Evolutionary conservation across 1,140 invertebrate genomes (phyloP).

Genomic region (Rhysida immarginata): DNA sequence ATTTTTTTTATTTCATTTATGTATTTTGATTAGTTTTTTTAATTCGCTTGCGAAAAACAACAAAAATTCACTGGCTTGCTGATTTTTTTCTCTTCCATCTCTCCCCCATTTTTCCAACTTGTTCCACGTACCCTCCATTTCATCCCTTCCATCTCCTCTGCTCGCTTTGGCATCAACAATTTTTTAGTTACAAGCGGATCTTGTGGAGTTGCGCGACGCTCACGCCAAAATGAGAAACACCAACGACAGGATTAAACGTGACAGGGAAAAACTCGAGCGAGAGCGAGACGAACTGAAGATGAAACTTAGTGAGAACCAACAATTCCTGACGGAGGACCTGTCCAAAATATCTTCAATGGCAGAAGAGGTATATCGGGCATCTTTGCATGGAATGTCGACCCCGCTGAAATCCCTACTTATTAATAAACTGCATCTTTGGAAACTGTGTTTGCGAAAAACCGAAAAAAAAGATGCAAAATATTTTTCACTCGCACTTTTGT

Average conservation of each 20-base stretch:
- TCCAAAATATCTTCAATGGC: background rate
- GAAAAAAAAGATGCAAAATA: no score
- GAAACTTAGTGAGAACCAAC: constrained; percentile 5
- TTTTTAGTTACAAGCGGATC: constrained; percentile 61
- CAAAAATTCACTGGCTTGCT: no score
- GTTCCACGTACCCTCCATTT: no score
- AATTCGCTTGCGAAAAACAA: background rate
- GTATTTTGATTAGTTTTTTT: background rate
- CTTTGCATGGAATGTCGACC: no score
- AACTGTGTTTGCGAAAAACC: no score
- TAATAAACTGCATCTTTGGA: no score
- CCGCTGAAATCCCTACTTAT: no score
- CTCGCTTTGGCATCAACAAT: no score
- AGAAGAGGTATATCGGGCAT: constrained; percentile 5
- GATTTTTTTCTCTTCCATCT: no score
- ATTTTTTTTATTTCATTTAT: background rate
- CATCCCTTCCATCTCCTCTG: no score
- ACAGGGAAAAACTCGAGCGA: constrained; percentile 67
- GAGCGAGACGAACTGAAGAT: constrained; percentile 32
- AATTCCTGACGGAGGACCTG: constrained; percentile 2
- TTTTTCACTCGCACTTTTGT: no score
- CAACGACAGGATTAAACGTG: constrained; percentile 71
- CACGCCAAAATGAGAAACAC: constrained; percentile 82
- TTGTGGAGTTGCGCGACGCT: constrained; percentile 71
- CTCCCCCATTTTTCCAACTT: no score